These are phyloP conservation scores for Cladopsammia gracilis DNA, from an alignment of 64 coral and sea anemone genomes.

Conservation along the genomic window DNA sequence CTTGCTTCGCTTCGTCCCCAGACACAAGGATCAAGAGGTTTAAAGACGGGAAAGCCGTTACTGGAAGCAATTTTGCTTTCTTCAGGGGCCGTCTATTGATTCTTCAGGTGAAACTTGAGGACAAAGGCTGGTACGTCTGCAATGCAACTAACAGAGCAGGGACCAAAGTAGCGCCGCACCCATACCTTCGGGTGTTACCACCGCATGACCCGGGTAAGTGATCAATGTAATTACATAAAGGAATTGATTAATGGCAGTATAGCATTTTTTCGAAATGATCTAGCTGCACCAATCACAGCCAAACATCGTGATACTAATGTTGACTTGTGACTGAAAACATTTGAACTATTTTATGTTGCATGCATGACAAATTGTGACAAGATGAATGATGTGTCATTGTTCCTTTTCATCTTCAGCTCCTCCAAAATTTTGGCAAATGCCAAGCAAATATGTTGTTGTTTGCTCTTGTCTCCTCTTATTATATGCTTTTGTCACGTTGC, in stretches of 20 bases:
- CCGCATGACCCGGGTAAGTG: conserved; percentile 31
- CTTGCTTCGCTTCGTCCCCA: conserved; percentile 46
- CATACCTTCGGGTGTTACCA: conserved; percentile 51
- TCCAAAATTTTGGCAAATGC: conserved; percentile 47
- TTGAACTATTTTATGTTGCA: too few relatives aligned
- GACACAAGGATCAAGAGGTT: conserved; percentile 60
- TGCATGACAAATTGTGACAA: too few relatives aligned
- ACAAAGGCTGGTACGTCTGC: conserved; percentile 82
- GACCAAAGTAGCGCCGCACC: conserved; percentile 40
- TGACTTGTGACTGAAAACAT: too few relatives aligned
- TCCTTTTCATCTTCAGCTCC: conserved; percentile 35
- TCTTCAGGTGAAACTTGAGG: neutral
- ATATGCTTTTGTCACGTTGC: too few relatives aligned
- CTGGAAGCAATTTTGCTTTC: neutral
- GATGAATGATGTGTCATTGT: too few relatives aligned
- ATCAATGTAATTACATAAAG: neutral
- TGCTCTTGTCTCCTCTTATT: too few relatives aligned
- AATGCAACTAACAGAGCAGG: conserved; percentile 67
- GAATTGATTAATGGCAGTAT: too few relatives aligned
- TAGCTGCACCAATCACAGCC: too few relatives aligned
- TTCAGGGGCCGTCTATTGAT: conserved; percentile 31
- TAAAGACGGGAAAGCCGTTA: conserved; percentile 67
- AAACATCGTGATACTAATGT: too few relatives aligned
- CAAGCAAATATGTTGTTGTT: too few relatives aligned
- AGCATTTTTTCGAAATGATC: too few relatives aligned